These are phyloP conservation scores for Agrochola macilenta DNA, from an alignment of 2,888 invertebrate species.

Conservation along the genomic window DNA sequence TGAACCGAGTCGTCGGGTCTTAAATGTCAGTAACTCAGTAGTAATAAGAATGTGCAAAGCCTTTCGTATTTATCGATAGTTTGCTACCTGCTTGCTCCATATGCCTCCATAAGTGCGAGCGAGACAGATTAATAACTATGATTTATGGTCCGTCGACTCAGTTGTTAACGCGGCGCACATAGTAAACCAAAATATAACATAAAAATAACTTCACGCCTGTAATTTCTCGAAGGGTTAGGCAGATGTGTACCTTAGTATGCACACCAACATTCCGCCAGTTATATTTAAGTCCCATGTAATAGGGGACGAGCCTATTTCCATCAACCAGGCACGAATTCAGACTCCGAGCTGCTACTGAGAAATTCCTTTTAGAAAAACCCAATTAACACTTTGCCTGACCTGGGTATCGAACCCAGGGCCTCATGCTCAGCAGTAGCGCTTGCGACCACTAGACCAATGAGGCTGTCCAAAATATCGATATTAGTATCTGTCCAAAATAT, in stretches of 20 bases:
- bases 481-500: background rate
- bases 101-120: too few species aligned
- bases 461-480: background rate
- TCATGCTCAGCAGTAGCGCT: background rate
- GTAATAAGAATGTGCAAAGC: too few species aligned
- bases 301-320: background rate
- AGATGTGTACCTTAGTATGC: background rate
- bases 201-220: background rate
- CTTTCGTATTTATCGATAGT: too few species aligned
- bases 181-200: background rate
- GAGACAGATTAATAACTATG: too few species aligned
- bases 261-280: background rate
- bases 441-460: too few species aligned
- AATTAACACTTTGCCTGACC: background rate
- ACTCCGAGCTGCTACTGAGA: background rate
- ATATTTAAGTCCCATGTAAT: background rate
- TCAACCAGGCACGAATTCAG: background rate
- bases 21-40: too few species aligned
- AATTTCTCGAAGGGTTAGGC: background rate
- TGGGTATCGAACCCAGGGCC: background rate
- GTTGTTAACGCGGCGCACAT: too few species aligned
- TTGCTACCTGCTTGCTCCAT: too few species aligned
- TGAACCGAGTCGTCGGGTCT: background rate
- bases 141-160: too few species aligned
- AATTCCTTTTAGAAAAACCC: background rate